Evolutionary conservation across 2,113 vertebrate genomes (phyloP).

Genomic region (Elgaria multicarinata): DNA sequence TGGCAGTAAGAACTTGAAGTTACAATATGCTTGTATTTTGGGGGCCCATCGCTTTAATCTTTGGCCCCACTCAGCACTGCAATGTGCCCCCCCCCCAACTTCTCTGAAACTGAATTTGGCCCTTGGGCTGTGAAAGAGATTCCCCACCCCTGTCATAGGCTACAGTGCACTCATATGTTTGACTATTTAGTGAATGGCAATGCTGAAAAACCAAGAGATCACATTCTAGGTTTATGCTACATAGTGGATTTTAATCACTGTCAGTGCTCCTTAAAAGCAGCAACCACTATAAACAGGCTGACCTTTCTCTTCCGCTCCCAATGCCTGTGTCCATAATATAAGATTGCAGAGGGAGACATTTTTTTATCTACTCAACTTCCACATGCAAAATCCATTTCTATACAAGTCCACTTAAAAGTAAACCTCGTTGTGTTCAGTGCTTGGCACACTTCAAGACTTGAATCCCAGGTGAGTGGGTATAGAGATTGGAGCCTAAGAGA

Average conservation of each 20-base stretch:
- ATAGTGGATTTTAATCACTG: neutral
- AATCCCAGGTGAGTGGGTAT: neutral
- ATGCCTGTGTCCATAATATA: too few relatives aligned
- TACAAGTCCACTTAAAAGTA: neutral
- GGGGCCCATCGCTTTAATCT: too few relatives aligned
- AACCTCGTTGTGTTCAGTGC: neutral
- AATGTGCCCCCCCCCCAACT: too few relatives aligned
- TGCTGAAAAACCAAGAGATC: neutral
- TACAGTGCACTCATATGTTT: neutral
- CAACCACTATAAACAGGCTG: neutral
- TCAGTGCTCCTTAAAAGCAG: too few relatives aligned
- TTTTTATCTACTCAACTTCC: neutral
- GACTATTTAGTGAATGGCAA: neutral
- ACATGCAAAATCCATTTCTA: neutral
- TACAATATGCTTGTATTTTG: too few relatives aligned
- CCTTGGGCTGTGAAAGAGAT: too few relatives aligned
- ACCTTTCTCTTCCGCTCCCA: neutral
- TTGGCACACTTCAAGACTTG: neutral
- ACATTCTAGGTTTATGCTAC: neutral
- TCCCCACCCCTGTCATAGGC: neutral
- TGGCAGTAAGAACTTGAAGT: too few relatives aligned
- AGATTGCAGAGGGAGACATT: too few relatives aligned
- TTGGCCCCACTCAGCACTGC: too few relatives aligned
- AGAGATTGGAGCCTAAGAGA: neutral
- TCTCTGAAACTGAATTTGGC: too few relatives aligned